phyloP scores from a whole-genome alignment of 2,113 vertebrate species.

The Ranitomeya imitator region DNA sequence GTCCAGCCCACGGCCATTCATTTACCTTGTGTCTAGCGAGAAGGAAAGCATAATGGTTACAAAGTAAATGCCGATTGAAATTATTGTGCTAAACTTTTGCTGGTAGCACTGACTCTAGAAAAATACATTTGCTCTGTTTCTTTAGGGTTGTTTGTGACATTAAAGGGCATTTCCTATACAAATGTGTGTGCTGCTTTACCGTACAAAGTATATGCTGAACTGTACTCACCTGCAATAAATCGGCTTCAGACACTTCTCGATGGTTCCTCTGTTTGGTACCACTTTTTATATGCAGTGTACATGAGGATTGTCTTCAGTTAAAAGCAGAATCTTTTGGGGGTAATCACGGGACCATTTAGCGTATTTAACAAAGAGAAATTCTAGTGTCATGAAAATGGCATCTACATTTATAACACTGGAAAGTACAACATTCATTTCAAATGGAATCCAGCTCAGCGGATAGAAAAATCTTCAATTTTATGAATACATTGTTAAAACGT shows the following conservation, averaged over 20 bases:
- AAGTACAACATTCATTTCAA: neutral
- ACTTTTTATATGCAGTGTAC: slow-evolving; percentile 24
- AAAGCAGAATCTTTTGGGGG: neutral
- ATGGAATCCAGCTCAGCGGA: too few relatives aligned
- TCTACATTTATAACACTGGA: neutral
- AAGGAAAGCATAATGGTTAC: slow-evolving; percentile 56
- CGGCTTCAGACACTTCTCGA: neutral
- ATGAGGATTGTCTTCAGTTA: slow-evolving; percentile 15
- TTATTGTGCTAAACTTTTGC: slow-evolving; percentile 56
- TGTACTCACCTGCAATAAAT: slow-evolving; percentile 29
- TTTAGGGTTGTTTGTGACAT: slow-evolving; percentile 30
- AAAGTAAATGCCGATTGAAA: slow-evolving; percentile 55
- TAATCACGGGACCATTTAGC: neutral
- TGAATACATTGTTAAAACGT: too few relatives aligned
- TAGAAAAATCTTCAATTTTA: too few relatives aligned
- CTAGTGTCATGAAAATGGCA: neutral
- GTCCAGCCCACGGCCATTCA: slow-evolving; percentile 55
- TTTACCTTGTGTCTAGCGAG: slow-evolving; percentile 56
- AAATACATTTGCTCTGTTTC: slow-evolving; percentile 39
- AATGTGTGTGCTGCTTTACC: neutral
- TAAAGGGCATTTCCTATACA: slow-evolving; percentile 28
- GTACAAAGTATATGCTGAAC: neutral
- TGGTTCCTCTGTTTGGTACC: neutral
- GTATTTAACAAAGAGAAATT: neutral
- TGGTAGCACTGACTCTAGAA: slow-evolving; percentile 41